Evolutionary conservation across 2,888 invertebrate species (phyloP), one percentile per base, ranked within the genome.

Genomic region (Gymnosoma rotundatum): DNA sequence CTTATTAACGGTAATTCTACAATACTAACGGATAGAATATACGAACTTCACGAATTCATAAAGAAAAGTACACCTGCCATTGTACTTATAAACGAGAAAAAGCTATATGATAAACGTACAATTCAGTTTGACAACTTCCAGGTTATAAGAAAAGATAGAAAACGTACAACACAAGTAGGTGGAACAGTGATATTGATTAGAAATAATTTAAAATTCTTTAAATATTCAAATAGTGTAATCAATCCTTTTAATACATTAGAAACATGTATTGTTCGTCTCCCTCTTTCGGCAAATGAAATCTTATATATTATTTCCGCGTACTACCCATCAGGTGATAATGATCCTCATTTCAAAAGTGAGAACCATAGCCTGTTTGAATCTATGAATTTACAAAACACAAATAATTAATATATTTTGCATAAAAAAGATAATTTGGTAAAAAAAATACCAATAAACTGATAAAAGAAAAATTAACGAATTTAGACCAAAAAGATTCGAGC

Each of bases 381-480:
- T 4, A 0, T 56, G 10, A n/a, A 69, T 21, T 21, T 69, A 5
- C 21, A 56, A n/a, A 69, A 56, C 38, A 38, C 38, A 9, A 38
- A 38, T 38, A 38, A 38, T 38, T 38, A 38, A 4, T 38, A 38
- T 38, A 38, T 38, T 38, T 38, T 38, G 38, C 38, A 38, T 56
- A 56, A 25, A 9, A 56, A 56, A 56, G 56, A 56, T 56, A 21
- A 56, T 16, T 56, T 56, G 21, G 21, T 25, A n/a, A n/a, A 21
- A 56, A 25, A 25, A 25, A 56, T 38, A 38, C 6, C 7, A 38
- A 38, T 5, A 38, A 6, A 38, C 38, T 4, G 38, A 38, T 38
- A 38, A 56, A 25, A 25, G 25, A 56, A 56, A 56, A 56, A 56
- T 56, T 56, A 56, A 56, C 25, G 56, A 56, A 25, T 56, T 25